Evolutionary conservation across 53 echinoderm and acorn worm genomes (phyloP), one percentile per base, ranked within the genome.

Genomic region (Echinarachnius parma): DNA sequence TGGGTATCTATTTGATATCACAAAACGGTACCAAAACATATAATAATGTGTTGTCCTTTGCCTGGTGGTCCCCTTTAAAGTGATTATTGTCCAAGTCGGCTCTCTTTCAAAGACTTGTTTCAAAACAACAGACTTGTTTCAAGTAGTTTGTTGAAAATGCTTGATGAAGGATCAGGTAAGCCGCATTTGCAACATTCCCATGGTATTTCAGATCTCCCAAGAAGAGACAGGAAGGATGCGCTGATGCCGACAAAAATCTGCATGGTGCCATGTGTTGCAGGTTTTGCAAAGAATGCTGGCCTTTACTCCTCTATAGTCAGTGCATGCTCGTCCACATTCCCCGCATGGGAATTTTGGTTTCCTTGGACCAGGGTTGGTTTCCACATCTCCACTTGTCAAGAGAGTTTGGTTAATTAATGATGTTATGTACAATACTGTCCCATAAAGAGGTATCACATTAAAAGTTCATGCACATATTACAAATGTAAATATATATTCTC

Each of bases 141-240:
- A 9, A 39, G 7, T 39, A 39, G 13, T 7, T 7, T 39, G 16
- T 67, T 27, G 47, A 76, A 76, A 11, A 76, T 14, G 4, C 60
- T 28, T 5, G 76, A 60, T 29, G 60, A 76, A n/a, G 46, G 47
- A 7, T 76, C 60, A 31, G 76, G 76, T 36, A 76, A 8, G 35
- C 76, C 76, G 44, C 76, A 76, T 7, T 47, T 37, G 31, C 18
- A 44, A 59, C 77, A 77, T 28, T 77, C 77, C 77, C 62, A 62
- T 5, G 77, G 77, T 42, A 48, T 35, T 18, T 77, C 62, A 15
- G 31, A 35, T 8, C 52, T 23, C 5, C 49, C 77, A 31, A 77
- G 62, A 49, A 0, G 23, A 35, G 32, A 48, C 0, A 62, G 39
- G 35, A 31, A 46, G 30, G 1, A 29, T 9, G 27, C 60, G 3